Evolutionary conservation across 53 echinoderm and acorn worm species (phyloP).

Genomic region (Patiria pectinifera): DNA sequence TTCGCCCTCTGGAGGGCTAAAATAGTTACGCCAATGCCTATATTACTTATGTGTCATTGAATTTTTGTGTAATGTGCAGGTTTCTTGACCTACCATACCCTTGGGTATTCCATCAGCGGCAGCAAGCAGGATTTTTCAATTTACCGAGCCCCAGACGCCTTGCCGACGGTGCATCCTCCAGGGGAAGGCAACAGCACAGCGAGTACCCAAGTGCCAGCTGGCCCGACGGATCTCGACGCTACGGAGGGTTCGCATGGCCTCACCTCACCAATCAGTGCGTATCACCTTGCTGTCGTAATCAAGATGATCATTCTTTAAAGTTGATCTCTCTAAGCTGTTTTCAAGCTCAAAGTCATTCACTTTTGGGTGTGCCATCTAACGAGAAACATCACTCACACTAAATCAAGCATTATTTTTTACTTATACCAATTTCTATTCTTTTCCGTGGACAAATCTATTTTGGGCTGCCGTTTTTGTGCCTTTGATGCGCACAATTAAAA

Average conservation of each 20-base stretch:
- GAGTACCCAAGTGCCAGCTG: neutral
- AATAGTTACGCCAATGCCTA: neutral
- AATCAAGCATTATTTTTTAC: too few relatives aligned
- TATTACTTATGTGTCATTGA: neutral
- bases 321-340: neutral
- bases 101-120: slow-evolving; percentile 11
- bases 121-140: slow-evolving; percentile 1
- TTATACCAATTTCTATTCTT: too few relatives aligned
- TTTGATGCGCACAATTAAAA: too few relatives aligned
- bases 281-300: neutral
- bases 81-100: slow-evolving; percentile 27
- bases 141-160: neutral
- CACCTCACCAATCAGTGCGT: slow-evolving; percentile 1
- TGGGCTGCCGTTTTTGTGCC: too few relatives aligned
- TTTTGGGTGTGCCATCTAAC: too few relatives aligned
- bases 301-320: neutral
- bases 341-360: too few relatives aligned
- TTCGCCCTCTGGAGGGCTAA: too few relatives aligned
- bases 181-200: neutral
- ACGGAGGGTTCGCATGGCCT: neutral
- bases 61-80: neutral
- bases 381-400: too few relatives aligned
- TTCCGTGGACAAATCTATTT: too few relatives aligned
- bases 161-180: neutral
- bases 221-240: neutral